Conservation (phyloP, 2,888 invertebrate genomes). For the Drosophila mettleri region DNA sequence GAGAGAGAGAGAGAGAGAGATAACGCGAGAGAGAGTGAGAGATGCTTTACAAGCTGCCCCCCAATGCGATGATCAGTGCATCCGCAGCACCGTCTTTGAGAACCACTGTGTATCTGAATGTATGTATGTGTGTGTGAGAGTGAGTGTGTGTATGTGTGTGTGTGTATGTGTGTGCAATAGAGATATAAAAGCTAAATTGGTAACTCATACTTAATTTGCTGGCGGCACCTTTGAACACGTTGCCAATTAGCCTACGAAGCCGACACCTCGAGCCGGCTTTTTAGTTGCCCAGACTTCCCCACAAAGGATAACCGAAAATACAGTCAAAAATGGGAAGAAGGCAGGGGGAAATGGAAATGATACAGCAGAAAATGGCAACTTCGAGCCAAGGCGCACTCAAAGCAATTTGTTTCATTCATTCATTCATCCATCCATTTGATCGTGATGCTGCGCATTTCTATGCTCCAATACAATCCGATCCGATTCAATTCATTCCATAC, state of each 20-base stretch:
- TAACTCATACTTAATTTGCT: constrained; percentile 84
- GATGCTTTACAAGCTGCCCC: constrained; percentile 27
- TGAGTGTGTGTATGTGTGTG: background rate
- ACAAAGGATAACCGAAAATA: constrained; percentile 49
- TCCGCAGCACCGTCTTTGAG: constrained; percentile 41
- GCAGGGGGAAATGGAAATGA: constrained; percentile 68
- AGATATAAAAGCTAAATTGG: constrained; percentile 84
- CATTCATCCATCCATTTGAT: constrained; percentile 37
- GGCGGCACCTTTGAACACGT: constrained; percentile 85
- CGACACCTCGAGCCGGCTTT: constrained; percentile 83
- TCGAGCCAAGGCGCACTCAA: constrained; percentile 38
- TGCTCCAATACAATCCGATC: constrained; percentile 30
- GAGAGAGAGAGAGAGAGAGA: constrained; percentile 15
- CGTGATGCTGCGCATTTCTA: constrained; percentile 63
- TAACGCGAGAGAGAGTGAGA: constrained; percentile 16
- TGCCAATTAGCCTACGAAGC: constrained; percentile 85
- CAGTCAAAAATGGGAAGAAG: constrained; percentile 16
- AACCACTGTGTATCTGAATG: constrained; percentile 26
- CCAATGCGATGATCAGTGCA: constrained; percentile 61
- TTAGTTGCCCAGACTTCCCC: constrained; percentile 34
- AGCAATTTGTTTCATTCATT: constrained; percentile 74
- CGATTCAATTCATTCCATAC: constrained; percentile 9
- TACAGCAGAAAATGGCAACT: constrained; percentile 64
- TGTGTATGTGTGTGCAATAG: constrained; percentile 73
- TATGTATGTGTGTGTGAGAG: constrained; percentile 10